Evolutionary conservation across 2,797 vertebrate genomes (phyloP), one percentile per base, ranked within the genome.

Genomic region (Salarias fasciatus): DNA sequence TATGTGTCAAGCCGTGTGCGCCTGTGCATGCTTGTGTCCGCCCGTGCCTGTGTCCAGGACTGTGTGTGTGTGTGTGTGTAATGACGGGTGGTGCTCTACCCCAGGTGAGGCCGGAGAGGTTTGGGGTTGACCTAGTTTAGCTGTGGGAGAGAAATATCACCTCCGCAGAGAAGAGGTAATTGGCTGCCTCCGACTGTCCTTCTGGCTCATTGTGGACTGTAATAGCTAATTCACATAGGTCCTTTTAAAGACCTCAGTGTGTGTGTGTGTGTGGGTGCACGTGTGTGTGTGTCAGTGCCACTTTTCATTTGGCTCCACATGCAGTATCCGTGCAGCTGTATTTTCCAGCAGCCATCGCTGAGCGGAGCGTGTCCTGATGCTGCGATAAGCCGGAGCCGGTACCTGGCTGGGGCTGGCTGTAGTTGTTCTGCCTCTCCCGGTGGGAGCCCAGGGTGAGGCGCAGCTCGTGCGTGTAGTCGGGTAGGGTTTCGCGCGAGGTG

Each of bases 401-500:
- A 98, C 97, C 97, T 97, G 96, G 93, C 0, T 93, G 91, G 48
- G 95, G 88, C 80, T 97, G 94, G 71, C 92, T 94, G 63, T 94
- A 93, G 82, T 83, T 92, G 90, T 92, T 95, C 84, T 95, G 94
- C 77, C 95, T 93, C 49, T 95, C 94, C 71, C 88, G 94, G 54
- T 98, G 96, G 68, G 94, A 96, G 30, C 95, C 94, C 4, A 96
- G 97, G 63, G 94, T 97, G 81, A 96, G 93, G 73, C 95, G 94
- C 2, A 97, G 92, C 72, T 98, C 96, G 44, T 97, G 95, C 6
- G 92, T 94, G 52, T 96, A 98, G 78, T 98, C 96, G 10, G 96
- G 96, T 47, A 98, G 92, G 56, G 95, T 97, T 91, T 98, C 97
- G 43, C 96, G 92, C 15, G 96, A 98, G 31, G 95, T 95, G 42